phyloP scores from a whole-genome alignment of 2,888 invertebrate genomes.

The Furcula furcula region DNA sequence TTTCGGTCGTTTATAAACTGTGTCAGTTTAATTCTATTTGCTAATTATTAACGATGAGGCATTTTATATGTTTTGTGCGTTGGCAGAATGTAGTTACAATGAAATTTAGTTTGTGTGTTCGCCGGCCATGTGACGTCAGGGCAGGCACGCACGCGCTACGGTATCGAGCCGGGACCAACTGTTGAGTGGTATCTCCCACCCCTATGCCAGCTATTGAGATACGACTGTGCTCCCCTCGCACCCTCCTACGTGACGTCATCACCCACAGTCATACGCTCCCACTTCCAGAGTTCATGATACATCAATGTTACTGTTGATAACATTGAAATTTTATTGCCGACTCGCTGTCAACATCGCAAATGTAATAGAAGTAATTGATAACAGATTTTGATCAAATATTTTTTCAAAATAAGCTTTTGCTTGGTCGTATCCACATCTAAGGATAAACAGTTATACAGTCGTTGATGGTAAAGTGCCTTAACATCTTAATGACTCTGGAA shows the following conservation, averaged over 20 bases:
- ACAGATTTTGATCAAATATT: too few species aligned
- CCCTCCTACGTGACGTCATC: conserved; percentile 63
- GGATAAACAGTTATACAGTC: too few species aligned
- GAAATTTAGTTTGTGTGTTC: conserved; percentile 31
- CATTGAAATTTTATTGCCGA: conserved; percentile 23
- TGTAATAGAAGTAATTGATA: too few species aligned
- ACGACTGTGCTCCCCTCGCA: conserved; percentile 31
- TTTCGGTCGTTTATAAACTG: conserved; percentile 38
- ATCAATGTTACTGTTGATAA: conserved; percentile 39
- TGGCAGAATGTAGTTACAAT: too few species aligned
- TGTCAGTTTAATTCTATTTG: too few species aligned
- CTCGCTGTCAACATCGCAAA: too few species aligned
- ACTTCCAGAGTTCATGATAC: conserved; percentile 39
- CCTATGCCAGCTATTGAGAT: conserved; percentile 36
- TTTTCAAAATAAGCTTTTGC: too few species aligned
- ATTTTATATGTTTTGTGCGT: too few species aligned
- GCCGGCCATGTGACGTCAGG: conserved; percentile 52
- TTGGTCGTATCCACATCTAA: too few species aligned
- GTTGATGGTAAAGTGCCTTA: too few species aligned
- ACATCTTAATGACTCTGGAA: too few species aligned
- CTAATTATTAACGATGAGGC: conserved; percentile 39
- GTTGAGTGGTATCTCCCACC: conserved; percentile 62
- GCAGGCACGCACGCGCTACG: conserved; percentile 66
- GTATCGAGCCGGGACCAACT: conserved; percentile 74
- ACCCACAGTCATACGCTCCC: conserved; percentile 41